These are phyloP conservation scores for Amphipyra tragopoginis DNA, from an alignment of 2,888 invertebrate species.

Conservation along the genomic window DNA sequence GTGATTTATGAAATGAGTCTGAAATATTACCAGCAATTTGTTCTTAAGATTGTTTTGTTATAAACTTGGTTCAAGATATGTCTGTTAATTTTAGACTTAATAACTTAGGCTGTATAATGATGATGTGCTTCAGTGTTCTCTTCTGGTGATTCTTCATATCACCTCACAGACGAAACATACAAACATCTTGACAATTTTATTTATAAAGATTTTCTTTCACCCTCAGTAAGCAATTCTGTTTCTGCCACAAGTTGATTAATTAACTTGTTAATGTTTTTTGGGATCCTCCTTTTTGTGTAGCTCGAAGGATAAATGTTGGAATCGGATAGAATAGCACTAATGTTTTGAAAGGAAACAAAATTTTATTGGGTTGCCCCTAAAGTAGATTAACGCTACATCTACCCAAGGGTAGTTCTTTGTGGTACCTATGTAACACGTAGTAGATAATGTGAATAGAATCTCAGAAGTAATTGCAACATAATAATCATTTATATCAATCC, in stretches of 20 bases:
- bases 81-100: no score
- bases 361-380: conserved; percentile 4
- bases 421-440: background rate
- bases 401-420: background rate
- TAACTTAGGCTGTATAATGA: no score
- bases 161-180: no score
- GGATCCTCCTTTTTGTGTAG: conserved; percentile 41
- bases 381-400: conserved; percentile 14
- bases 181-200: conserved; percentile 21
- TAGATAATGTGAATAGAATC: no score
- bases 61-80: no score
- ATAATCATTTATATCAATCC: no score
- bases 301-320: conserved; percentile 48
- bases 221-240: conserved; percentile 54
- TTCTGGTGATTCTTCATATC: no score
- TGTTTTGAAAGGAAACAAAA: conserved; percentile 15
- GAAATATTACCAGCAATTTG: no score
- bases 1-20: no score
- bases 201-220: conserved; percentile 50
- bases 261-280: conserved; percentile 63
- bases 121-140: no score
- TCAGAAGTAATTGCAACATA: no score
- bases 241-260: conserved; percentile 67
- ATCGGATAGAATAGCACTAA: conserved; percentile 28
- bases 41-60: no score